Base-by-base conservation (phyloP, 1,140 invertebrate species). In the Helicoverpa zea region DNA sequence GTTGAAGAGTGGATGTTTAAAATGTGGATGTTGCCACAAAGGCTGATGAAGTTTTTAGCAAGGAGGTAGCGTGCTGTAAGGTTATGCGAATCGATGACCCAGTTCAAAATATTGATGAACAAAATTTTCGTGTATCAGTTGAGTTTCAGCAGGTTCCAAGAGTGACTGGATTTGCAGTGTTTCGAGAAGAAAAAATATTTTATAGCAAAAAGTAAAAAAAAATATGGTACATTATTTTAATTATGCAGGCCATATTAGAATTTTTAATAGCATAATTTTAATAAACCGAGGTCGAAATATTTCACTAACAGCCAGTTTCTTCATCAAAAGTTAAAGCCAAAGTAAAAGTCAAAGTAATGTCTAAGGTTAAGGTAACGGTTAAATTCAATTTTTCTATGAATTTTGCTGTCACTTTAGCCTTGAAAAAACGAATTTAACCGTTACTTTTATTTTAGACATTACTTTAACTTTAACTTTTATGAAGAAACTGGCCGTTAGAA, bases 101-200 rank as follows among this genome's bases (percentile, higher is more conserved):
- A 72, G 68, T 54, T 72, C 49, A 70, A 5, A 70, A 70, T 68
- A 54, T 72, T 68, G 64, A 68, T 68, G 43, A 12, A 68, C 64
- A 11, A 68, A 68, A 49, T 49, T 18, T 47, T 68, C 64, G 64
- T 68, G 64, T n/a, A 49, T 49, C 64, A 68, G 64, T 68, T 47
- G 16, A 3, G 43, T 68, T 68, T 68, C 3, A 49, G 43, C 47
- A 68, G 43, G 43, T 68, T 49, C 16, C 64, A 68, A 68, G 43
- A 23, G 43, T 68, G 64, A 43, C 47, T 68, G 43, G 43, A n/a
- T 49, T 23, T n/a, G 30, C 43, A 59, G 58, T 59, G 58, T 59
- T 58, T 23, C 18, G 0, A 3, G 29, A 13, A 59, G 58, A 23
- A 23, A 30, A 16, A 56, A 56, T 9, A 58, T 16, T 16, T 30